Evolutionary conservation across 2,113 vertebrate genomes (phyloP), one percentile per base, ranked within the genome.

Genomic region (Acanthisitta chloris): DNA sequence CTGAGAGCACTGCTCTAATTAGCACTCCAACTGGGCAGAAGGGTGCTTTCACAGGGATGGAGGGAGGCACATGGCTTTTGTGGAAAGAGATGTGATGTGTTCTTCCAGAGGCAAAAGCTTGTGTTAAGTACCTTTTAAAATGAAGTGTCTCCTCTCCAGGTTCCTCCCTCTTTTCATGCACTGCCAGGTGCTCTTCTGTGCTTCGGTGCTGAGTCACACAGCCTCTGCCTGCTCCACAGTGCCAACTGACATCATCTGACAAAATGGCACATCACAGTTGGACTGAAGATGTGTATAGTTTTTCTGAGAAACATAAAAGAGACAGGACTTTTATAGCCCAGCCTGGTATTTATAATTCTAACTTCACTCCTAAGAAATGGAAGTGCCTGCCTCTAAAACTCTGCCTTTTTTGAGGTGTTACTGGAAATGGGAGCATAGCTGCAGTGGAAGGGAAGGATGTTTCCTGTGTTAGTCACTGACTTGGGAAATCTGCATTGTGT

Each of bases 161-260:
- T 89, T 95, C 57, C 36, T 81, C 29, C 29, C 49, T 74, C 48
- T 90, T 90, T 77, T 73, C n/a, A 21, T 54, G 62, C 33, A 12
- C 42, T 87, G 87, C 74, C 79, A 88, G 88, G 86, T 92, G 51
- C 65, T 94, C 10, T 46, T 66, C 76, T 55, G 29, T 54, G 81
- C 66, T 71, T 90, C 74, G 31, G 34, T 73, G 95, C 90, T 96
- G 90, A 95, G 87, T 96, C 90, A 90, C 4, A 0, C 33, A 86
- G 87, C 25, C 58, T 72, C 66, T 87, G 84, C 42, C 62, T 65
- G 54, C 81, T 95, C 66, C 71, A 46, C 54, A 62, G 54, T 29
- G 57, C 93, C 78, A 91, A 88, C 70, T 88, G 90, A 76, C 70
- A 38, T 38, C 67, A 49, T 73, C 81, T 95, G 86, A 97, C 78